Evolutionary conservation across 2,797 vertebrate genomes (phyloP).

Genomic region (Lycodopsis pacificus): DNA sequence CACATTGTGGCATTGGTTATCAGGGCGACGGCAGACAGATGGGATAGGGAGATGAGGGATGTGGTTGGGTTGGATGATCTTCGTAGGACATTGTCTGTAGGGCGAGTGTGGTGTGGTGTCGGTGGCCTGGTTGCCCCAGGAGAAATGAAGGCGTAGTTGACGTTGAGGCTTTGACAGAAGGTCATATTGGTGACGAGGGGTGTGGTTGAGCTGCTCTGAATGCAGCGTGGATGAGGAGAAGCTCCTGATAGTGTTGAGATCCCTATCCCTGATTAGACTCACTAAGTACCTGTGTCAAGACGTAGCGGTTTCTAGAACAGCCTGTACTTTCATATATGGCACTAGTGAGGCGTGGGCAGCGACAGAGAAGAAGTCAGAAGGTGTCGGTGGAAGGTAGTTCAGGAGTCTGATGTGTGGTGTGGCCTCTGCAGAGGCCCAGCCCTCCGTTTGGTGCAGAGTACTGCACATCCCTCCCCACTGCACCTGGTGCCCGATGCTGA

Average conservation of each 20-base stretch:
- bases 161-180: conserved; percentile 53
- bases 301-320: conserved; percentile 33
- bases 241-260: conserved; percentile 5
- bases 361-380: conserved; percentile 27
- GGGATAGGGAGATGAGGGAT: conserved; percentile 41
- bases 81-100: conserved; percentile 32
- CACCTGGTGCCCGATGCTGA: conserved; percentile 74
- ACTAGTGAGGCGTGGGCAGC: background rate
- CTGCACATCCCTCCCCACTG: conserved; percentile 74
- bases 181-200: conserved; percentile 52
- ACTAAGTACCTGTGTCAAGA: conserved; percentile 8
- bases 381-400: conserved; percentile 33
- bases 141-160: conserved; percentile 21
- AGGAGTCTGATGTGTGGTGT: conserved; percentile 53
- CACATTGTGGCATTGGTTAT: conserved; percentile 67
- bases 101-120: background rate
- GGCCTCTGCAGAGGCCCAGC: conserved; percentile 79
- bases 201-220: conserved; percentile 47
- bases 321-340: conserved; percentile 19
- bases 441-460: conserved; percentile 80
- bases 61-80: conserved; percentile 31
- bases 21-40: conserved; percentile 57
- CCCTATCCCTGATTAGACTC: conserved; percentile 17
- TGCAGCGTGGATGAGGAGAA: conserved; percentile 5
- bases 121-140: conserved; percentile 3